These are phyloP conservation scores for Sisyra nigra DNA, from an alignment of 2,888 invertebrate genomes.

Conservation along the genomic window DNA sequence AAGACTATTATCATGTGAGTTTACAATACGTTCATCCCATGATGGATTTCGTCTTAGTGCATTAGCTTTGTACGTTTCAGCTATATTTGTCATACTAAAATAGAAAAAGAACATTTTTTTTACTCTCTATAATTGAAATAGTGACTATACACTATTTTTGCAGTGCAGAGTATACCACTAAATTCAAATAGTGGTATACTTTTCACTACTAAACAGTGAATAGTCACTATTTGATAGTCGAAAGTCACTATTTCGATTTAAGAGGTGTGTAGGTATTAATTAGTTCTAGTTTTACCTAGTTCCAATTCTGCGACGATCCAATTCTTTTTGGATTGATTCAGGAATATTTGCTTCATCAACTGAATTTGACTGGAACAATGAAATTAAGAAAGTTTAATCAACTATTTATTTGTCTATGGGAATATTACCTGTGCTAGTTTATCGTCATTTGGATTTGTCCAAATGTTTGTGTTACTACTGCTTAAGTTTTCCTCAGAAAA, in stretches of 20 bases:
- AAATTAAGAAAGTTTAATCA: not conserved
- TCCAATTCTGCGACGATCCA: conserved; percentile 45
- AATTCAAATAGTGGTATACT: no score
- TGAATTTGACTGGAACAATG: not conserved
- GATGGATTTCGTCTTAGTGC: conserved; percentile 21
- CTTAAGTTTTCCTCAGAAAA: conserved; percentile 39
- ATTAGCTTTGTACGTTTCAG: conserved; percentile 11
- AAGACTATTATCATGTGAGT: no score
- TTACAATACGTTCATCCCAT: conserved; percentile 17
- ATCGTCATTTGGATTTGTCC: conserved; percentile 44
- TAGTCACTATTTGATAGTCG: no score
- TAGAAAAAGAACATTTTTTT: not conserved
- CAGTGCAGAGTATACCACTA: no score
- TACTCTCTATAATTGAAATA: no score
- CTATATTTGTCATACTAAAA: conserved; percentile 6
- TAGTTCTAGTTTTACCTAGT: conserved; percentile 26
- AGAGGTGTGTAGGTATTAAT: not conserved
- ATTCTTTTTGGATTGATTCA: conserved; percentile 45
- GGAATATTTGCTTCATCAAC: conserved; percentile 27
- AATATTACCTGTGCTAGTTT: not conserved
- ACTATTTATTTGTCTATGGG: not conserved
- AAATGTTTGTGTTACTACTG: conserved; percentile 37
- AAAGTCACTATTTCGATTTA: no score
- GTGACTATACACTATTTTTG: no score
- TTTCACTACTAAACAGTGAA: no score